Percentiles rank a stretch among this genome's conserved stretches.
Evolutionary conservation across 2,797 vertebrate genomes (phyloP).

Genomic region (Falco concolor): DNA sequence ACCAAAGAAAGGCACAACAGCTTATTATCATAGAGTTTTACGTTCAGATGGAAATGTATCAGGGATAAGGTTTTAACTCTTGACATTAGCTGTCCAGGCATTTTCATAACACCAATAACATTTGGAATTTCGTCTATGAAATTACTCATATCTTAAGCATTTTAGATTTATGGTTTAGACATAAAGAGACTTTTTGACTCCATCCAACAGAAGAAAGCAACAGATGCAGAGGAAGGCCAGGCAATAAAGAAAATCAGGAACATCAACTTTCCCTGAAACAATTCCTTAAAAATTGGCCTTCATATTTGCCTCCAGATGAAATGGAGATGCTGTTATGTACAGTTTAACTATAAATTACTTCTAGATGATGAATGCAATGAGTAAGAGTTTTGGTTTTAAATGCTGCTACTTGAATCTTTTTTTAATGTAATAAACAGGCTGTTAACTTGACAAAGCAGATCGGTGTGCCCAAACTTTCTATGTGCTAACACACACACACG

Average conservation of each 20-base stretch:
- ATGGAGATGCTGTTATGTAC: neutral
- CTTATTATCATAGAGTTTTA: conserved; percentile 28
- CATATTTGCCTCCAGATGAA: neutral
- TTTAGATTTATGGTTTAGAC: neutral
- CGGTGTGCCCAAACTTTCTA: neutral
- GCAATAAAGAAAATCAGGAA: conserved; percentile 3
- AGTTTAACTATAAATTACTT: neutral
- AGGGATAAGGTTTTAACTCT: conserved; percentile 39
- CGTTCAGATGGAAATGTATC: conserved; percentile 54
- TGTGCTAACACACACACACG: neutral
- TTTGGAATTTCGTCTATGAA: conserved; percentile 48
- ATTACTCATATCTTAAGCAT: conserved; percentile 9
- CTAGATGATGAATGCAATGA: neutral
- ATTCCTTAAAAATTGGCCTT: neutral
- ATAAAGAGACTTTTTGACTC: conserved; percentile 38
- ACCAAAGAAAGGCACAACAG: conserved; percentile 43
- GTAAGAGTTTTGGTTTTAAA: neutral
- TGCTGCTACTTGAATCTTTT: neutral
- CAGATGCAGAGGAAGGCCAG: conserved; percentile 19
- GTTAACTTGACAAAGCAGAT: neutral
- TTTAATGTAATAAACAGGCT: neutral
- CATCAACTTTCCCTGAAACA: neutral
- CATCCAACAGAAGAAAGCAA: conserved; percentile 32
- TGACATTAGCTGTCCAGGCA: conserved; percentile 63
- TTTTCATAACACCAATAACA: conserved; percentile 32